Percentiles rank a stretch among this genome's conserved stretches.
Evolutionary conservation across 2,113 vertebrate species (phyloP).

Genomic region (Cathartes aura): DNA sequence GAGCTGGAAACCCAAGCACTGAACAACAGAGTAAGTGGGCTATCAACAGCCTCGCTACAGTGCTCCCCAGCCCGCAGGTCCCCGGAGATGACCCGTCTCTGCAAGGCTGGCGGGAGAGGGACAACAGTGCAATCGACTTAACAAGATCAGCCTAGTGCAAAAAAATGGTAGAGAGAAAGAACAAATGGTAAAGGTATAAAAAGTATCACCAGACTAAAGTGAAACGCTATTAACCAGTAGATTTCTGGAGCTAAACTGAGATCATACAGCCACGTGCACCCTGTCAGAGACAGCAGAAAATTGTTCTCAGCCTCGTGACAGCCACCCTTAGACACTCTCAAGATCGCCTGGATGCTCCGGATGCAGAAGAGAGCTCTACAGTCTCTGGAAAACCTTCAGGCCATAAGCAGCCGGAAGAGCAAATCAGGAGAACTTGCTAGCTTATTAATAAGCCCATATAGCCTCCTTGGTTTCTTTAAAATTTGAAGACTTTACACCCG

Average conservation of each 20-base stretch:
- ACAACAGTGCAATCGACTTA: constrained; percentile 66
- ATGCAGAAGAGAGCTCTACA: neutral
- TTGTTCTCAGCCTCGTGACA: neutral
- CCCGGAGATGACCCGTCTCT: neutral
- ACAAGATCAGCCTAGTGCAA: constrained; percentile 65
- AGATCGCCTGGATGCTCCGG: neutral
- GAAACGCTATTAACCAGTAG: constrained; percentile 46
- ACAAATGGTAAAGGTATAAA: constrained; percentile 16
- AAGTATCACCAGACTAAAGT: constrained; percentile 47
- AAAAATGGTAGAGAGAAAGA: constrained; percentile 24
- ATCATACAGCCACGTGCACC: neutral
- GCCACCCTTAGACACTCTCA: neutral
- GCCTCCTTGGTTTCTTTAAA: neutral
- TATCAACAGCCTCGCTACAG: neutral
- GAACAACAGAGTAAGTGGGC: neutral
- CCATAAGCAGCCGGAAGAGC: neutral
- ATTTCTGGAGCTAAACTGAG: constrained; percentile 19
- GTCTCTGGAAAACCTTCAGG: neutral
- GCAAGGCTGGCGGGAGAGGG: constrained; percentile 20
- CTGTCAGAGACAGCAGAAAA: constrained; percentile 3
- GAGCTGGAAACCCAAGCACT: constrained; percentile 23
- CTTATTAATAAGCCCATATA: neutral
- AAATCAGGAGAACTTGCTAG: neutral
- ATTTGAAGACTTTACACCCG: neutral
- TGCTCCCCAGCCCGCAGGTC: neutral